A percentile compares a stretch with the other conserved stretches of the same genome.
These are phyloP conservation scores for Oophaga sylvatica DNA, from an alignment of 2,797 vertebrate genomes.

Conservation along the genomic window DNA sequence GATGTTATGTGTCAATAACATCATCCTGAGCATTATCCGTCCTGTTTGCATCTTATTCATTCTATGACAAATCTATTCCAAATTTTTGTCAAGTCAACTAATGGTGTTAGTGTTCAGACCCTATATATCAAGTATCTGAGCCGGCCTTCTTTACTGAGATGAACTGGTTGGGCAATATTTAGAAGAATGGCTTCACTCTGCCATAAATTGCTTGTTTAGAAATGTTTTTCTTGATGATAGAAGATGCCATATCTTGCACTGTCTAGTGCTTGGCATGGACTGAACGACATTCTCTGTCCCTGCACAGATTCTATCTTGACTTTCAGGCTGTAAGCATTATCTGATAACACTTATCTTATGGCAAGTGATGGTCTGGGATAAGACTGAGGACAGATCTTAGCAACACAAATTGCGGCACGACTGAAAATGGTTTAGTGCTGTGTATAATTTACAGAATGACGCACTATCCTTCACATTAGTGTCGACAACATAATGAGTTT, in stretches of 20 bases:
- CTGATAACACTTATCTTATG: neutral
- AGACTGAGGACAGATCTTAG: neutral
- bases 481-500: neutral
- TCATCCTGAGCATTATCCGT: no score
- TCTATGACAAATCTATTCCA: neutral
- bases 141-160: neutral
- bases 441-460: conserved; percentile 13
- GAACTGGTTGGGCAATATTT: neutral
- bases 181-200: neutral
- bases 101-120: neutral
- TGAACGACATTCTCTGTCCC: neutral
- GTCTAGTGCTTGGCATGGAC: neutral
- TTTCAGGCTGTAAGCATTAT: neutral
- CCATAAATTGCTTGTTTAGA: neutral
- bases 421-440: neutral
- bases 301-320: neutral
- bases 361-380: neutral
- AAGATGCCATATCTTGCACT: neutral
- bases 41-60: no score
- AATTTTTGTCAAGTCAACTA: neutral
- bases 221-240: neutral
- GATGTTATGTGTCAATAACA: no score
- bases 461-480: neutral
- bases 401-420: neutral
- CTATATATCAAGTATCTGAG: neutral